Percentiles rank a stretch among this genome's conserved stretches.
phyloP scores from a whole-genome alignment of 64 coral and sea anemone genomes.

The Porites lutea region DNA sequence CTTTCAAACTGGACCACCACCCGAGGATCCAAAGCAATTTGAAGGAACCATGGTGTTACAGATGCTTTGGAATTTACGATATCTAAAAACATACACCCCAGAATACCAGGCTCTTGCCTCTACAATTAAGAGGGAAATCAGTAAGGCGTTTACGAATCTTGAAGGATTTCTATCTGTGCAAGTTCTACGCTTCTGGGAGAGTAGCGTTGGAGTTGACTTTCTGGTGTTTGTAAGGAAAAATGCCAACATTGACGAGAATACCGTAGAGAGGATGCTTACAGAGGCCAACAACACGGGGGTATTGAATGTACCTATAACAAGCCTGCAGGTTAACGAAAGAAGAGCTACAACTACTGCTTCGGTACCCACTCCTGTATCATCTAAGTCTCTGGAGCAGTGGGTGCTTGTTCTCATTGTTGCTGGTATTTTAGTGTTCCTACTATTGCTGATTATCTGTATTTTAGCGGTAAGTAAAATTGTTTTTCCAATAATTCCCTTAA shows the following conservation, averaged over 20 bases:
- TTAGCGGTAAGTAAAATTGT: constrained; percentile 39
- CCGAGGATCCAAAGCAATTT: background rate
- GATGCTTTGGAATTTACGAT: constrained; percentile 12
- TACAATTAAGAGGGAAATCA: background rate
- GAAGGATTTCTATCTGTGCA: constrained; percentile 21
- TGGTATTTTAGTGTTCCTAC: constrained; percentile 15
- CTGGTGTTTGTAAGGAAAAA: background rate
- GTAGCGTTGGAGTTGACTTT: constrained; percentile 42
- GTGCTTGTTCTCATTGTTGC: constrained; percentile 37
- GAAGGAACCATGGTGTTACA: background rate
- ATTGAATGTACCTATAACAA: background rate
- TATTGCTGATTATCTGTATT: constrained; percentile 34
- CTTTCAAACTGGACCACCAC: constrained; percentile 1
- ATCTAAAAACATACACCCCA: background rate
- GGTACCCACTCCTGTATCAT: background rate
- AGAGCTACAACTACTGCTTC: background rate
- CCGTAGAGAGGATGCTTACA: background rate
- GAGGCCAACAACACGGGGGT: background rate
- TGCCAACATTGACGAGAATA: background rate
- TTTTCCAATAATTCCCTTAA: too few relatives aligned
- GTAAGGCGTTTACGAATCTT: background rate
- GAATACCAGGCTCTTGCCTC: constrained; percentile 4
- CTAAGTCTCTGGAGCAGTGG: constrained; percentile 32
- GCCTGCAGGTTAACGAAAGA: background rate
- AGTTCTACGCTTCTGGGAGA: constrained; percentile 25